A percentile compares a stretch with the other conserved stretches of the same genome.
phyloP scores from a whole-genome alignment of 2,113 vertebrate species.

The Erythrocercus mccallii region DNA sequence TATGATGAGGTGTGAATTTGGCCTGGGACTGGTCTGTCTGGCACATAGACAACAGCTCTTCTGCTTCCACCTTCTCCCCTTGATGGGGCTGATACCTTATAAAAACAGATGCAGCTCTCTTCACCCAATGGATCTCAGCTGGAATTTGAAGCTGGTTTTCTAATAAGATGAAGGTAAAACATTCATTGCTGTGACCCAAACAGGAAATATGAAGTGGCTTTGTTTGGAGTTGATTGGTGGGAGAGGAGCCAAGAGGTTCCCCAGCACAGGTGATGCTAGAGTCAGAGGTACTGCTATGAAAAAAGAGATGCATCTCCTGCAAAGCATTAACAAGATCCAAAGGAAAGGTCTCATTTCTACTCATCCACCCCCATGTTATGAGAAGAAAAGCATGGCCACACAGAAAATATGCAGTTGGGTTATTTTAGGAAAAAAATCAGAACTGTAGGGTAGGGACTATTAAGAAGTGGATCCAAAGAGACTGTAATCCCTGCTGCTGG shows the following conservation, averaged over 20 bases:
- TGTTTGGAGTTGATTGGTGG: neutral
- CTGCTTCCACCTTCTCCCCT: neutral
- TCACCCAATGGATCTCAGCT: neutral
- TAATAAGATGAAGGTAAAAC: neutral
- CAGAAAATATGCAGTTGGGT: neutral
- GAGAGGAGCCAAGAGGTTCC: neutral
- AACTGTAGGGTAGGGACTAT: neutral
- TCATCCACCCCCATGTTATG: neutral
- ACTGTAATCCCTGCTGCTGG: neutral
- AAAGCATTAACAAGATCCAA: neutral
- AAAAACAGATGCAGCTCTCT: neutral
- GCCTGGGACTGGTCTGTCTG: neutral
- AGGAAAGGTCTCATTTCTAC: neutral
- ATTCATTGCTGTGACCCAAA: neutral
- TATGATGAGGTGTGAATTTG: constrained; percentile 2
- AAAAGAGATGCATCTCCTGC: neutral
- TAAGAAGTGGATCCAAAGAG: neutral
- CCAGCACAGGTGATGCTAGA: neutral
- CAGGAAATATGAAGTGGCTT: neutral
- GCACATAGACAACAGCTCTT: neutral
- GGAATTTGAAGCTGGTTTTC: neutral
- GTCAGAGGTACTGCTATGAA: neutral
- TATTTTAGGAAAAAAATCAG: neutral
- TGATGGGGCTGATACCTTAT: neutral
- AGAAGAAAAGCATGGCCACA: neutral